Evolutionary conservation across 2,888 invertebrate genomes (phyloP).

Genomic region (Campoplex nolae): DNA sequence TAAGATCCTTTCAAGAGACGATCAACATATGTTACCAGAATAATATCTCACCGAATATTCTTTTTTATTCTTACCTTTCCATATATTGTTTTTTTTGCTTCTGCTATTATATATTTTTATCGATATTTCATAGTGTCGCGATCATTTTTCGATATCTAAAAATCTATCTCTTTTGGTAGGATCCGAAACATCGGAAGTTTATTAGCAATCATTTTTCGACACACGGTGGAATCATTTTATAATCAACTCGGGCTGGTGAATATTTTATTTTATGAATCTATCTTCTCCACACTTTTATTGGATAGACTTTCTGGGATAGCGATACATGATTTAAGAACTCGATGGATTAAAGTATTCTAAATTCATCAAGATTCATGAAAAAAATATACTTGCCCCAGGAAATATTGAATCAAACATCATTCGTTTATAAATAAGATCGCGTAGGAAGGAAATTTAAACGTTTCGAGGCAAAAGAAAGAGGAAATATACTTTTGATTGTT

Average conservation of each 20-base stretch:
- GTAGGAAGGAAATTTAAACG: too few species aligned
- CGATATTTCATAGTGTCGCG: constrained; percentile 3
- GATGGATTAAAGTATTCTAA: not conserved
- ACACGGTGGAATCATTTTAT: not conserved
- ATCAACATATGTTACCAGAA: constrained; percentile 12
- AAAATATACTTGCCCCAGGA: too few species aligned
- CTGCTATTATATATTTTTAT: not conserved
- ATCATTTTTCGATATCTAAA: not conserved
- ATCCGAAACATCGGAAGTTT: not conserved
- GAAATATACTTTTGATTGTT: not conserved
- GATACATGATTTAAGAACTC: not conserved
- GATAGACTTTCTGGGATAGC: too few species aligned
- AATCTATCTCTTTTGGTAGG: not conserved
- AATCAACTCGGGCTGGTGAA: not conserved
- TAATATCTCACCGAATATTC: constrained; percentile 1
- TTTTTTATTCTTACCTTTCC: constrained; percentile 11
- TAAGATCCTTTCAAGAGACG: constrained; percentile 21
- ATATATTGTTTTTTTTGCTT: not conserved
- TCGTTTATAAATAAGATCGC: too few species aligned
- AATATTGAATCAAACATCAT: too few species aligned
- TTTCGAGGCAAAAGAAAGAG: too few species aligned
- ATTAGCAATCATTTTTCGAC: not conserved
- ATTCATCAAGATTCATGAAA: not conserved
- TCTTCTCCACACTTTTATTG: not conserved
- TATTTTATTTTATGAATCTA: not conserved